Conservation (phyloP, 2,888 invertebrate species). For the Cancer borealis region DNA sequence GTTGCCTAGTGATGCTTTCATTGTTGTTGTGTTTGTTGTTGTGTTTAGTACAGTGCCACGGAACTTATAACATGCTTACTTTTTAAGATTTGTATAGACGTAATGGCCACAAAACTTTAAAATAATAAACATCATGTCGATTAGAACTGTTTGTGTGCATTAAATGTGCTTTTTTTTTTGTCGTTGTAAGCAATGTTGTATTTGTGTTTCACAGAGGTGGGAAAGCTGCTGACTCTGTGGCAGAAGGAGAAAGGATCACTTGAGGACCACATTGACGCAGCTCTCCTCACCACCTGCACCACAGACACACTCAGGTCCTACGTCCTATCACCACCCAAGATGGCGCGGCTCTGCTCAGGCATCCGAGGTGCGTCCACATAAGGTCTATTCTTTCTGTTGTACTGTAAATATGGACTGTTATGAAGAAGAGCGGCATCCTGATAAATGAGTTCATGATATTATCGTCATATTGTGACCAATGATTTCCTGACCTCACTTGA, state of each 20-base stretch:
- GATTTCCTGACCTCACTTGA: too few relatives aligned
- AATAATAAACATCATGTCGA: too few relatives aligned
- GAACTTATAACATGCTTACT: too few relatives aligned
- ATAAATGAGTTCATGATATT: too few relatives aligned
- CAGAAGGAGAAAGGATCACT: constrained; percentile 67
- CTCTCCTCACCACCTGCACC: constrained; percentile 71
- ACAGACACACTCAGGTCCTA: constrained; percentile 70
- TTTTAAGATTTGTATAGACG: too few relatives aligned
- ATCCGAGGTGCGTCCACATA: constrained; percentile 65
- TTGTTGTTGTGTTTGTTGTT: too few relatives aligned
- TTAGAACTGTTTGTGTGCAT: too few relatives aligned
- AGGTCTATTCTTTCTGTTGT: neutral
- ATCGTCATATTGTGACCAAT: too few relatives aligned
- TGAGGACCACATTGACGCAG: constrained; percentile 75
- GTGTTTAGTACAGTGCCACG: too few relatives aligned
- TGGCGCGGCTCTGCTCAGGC: constrained; percentile 75
- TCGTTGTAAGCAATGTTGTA: neutral
- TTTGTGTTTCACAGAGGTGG: constrained; percentile 56
- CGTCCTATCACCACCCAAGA: constrained; percentile 76
- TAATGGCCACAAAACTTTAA: too few relatives aligned
- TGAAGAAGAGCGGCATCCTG: too few relatives aligned
- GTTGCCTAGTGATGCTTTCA: too few relatives aligned
- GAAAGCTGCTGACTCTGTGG: constrained; percentile 69
- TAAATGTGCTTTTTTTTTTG: neutral
- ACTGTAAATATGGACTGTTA: neutral